Percentiles rank a stretch among this genome's conserved stretches.
Evolutionary conservation across 2,797 vertebrate genomes (phyloP).

Genomic region (Macropus fuliginosus): DNA sequence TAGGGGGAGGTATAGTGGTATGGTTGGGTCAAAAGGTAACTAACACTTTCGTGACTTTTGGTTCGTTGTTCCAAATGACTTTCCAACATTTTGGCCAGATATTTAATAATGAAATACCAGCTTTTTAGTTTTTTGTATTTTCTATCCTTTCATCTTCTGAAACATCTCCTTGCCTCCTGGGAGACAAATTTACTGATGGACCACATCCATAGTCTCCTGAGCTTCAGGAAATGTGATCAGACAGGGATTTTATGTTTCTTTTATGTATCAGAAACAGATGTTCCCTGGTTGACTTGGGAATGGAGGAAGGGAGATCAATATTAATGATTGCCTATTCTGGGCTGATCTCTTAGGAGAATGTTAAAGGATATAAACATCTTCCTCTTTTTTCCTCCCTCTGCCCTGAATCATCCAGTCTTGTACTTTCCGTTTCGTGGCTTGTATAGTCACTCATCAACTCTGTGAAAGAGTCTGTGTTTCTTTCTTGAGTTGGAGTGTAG

Average conservation of each 20-base stretch:
- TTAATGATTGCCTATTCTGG: constrained; percentile 15
- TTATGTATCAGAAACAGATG: background rate
- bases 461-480: constrained; percentile 48
- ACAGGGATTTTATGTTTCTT: background rate
- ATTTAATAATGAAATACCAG: background rate
- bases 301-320: constrained; percentile 29
- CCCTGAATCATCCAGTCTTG: constrained; percentile 55
- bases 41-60: background rate
- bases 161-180: background rate
- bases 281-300: constrained; percentile 26
- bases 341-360: constrained; percentile 38
- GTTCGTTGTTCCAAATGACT: background rate
- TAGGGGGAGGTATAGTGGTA: background rate
- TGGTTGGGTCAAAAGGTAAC: background rate
- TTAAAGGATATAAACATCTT: constrained; percentile 15
- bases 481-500: constrained; percentile 35
- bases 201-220: background rate
- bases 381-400: background rate
- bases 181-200: background rate
- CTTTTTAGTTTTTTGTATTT: background rate
- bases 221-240: background rate
- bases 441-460: constrained; percentile 41
- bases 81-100: background rate
- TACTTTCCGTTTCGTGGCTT: constrained; percentile 54
- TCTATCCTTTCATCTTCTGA: background rate